phyloP scores from a whole-genome alignment of 2,113 vertebrate genomes.

The Myodes glareolus region DNA sequence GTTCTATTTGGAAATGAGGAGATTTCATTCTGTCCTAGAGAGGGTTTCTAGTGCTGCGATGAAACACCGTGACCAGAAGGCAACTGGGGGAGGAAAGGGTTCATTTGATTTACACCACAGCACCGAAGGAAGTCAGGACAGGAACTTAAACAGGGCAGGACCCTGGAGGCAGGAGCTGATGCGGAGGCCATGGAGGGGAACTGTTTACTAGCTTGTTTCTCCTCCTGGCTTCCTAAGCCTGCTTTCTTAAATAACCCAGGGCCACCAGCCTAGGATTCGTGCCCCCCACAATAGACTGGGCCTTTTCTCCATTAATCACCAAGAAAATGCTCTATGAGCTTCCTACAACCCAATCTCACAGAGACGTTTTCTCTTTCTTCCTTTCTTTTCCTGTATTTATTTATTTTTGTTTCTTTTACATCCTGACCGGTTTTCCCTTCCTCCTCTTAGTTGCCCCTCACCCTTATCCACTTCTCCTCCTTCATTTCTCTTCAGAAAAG shows the following conservation, averaged over 20 bases:
- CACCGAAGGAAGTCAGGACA: background rate
- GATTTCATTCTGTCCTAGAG: background rate
- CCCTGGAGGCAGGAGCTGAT: background rate
- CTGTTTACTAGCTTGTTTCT: background rate
- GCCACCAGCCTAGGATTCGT: background rate
- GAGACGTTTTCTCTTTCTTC: background rate
- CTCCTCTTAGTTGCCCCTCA: too few relatives aligned
- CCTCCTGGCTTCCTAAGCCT: background rate
- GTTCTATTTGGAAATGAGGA: background rate
- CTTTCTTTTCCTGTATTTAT: too few relatives aligned
- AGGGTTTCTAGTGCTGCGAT: background rate
- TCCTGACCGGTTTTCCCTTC: too few relatives aligned
- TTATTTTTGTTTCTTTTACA: too few relatives aligned
- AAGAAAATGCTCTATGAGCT: background rate
- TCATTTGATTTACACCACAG: background rate
- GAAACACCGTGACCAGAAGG: background rate
- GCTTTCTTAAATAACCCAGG: background rate
- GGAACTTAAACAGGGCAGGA: background rate
- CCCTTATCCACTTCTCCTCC: too few relatives aligned
- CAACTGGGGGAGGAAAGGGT: background rate
- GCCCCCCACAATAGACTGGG: background rate
- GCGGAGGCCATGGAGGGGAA: too few relatives aligned
- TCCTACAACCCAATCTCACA: background rate
- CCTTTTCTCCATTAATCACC: background rate
- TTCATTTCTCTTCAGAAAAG: too few relatives aligned